phyloP scores from a whole-genome alignment of 2,113 vertebrate genomes.

The Manacus vitellinus region DNA sequence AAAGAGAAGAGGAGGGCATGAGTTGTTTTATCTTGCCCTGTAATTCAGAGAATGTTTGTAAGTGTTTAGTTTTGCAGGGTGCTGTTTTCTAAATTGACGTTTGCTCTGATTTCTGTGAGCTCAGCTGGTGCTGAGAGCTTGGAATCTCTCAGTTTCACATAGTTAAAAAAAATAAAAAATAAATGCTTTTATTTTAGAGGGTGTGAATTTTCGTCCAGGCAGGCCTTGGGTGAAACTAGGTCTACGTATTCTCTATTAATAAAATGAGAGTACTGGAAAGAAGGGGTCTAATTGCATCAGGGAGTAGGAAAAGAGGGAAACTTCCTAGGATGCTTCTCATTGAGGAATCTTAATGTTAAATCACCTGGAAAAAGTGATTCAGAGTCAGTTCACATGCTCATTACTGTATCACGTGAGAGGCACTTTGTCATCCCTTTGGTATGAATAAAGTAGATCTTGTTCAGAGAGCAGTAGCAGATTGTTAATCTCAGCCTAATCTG shows the following conservation, averaged over 20 bases:
- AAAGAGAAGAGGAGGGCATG: conserved; percentile 67
- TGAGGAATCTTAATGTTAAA: conserved; percentile 51
- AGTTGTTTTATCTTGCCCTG: conserved; percentile 57
- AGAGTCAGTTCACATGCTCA: conserved; percentile 34
- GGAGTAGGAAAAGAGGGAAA: conserved; percentile 53
- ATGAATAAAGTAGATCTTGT: conserved; percentile 50
- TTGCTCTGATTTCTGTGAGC: conserved; percentile 79
- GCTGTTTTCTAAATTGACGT: conserved; percentile 80
- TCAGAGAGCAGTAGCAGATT: conserved; percentile 31
- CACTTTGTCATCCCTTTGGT: conserved; percentile 35
- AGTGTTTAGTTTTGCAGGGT: conserved; percentile 77
- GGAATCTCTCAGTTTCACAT: conserved; percentile 76
- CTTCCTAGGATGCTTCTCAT: conserved; percentile 44
- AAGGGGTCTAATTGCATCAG: conserved; percentile 47
- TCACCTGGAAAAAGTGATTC: conserved; percentile 39
- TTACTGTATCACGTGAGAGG: conserved; percentile 7
- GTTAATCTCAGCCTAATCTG: conserved; percentile 50
- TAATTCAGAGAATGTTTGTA: conserved; percentile 79
- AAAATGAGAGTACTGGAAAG: conserved; percentile 46
- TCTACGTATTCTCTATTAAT: conserved; percentile 63
- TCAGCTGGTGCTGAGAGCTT: conserved; percentile 78
- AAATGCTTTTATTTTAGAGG: conserved; percentile 76
- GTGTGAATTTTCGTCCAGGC: conserved; percentile 86
- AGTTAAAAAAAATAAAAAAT: conserved; percentile 55
- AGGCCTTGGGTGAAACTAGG: conserved; percentile 87